phyloP scores from a whole-genome alignment of 2,888 invertebrate genomes.

The Phytoseiulus persimilis region DNA sequence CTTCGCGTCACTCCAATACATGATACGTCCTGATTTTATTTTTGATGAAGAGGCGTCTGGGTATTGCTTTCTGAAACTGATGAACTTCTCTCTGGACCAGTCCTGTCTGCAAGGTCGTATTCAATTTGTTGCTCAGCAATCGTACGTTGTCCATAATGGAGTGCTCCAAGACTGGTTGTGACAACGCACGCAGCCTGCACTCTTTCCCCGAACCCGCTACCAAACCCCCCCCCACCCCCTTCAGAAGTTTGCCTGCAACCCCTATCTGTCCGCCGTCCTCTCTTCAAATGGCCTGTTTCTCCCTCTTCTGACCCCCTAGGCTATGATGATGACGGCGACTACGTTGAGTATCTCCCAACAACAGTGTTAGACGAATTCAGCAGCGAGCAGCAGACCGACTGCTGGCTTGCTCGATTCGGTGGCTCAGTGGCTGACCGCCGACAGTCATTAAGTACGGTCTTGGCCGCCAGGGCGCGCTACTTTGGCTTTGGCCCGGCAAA shows the following conservation, averaged over 20 bases:
- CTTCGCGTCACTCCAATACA: no score
- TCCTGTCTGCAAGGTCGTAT: background rate
- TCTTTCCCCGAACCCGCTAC: background rate
- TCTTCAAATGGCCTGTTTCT: no score
- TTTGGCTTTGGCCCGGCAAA: background rate
- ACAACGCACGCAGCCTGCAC: background rate
- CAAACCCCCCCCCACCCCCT: no score
- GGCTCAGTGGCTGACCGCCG: background rate
- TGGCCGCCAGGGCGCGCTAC: background rate
- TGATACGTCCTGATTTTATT: no score
- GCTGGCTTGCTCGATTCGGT: background rate
- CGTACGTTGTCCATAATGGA: background rate
- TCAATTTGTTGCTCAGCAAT: background rate
- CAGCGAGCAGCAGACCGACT: background rate
- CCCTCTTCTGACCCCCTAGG: no score
- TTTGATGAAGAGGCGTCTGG: background rate
- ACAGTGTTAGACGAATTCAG: background rate
- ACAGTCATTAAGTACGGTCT: background rate
- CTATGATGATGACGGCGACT: background rate
- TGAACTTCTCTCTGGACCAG: background rate
- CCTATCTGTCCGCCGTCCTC: no score
- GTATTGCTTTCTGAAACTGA: background rate
- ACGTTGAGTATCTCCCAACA: background rate
- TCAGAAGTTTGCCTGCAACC: no score
- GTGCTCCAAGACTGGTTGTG: background rate